These are phyloP conservation scores for Folsomia manolachei DNA, from an alignment of 2,888 invertebrate species.

Conservation along the genomic window DNA sequence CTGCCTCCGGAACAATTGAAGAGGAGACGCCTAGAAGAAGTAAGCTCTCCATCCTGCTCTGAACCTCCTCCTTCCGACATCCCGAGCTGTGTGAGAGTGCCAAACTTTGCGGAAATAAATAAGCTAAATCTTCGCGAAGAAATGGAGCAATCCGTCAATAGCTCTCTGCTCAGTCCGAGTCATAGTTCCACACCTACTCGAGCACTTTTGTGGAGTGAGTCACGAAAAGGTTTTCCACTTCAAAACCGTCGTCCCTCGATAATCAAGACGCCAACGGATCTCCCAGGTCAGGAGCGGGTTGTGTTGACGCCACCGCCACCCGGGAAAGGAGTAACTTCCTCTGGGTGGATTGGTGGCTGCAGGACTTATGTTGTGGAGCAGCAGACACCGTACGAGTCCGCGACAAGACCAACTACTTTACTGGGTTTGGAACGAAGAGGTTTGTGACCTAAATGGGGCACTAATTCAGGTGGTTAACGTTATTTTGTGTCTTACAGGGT, in stretches of 20 bases:
- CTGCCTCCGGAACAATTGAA: not conserved
- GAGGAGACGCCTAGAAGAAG: not conserved
- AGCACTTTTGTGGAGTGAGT: too few species aligned
- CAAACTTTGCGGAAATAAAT: not conserved
- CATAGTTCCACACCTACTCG: not conserved
- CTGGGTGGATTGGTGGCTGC: too few species aligned
- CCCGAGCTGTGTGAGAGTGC: not conserved
- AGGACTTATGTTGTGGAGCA: too few species aligned
- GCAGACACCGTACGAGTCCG: too few species aligned
- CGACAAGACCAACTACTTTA: not conserved
- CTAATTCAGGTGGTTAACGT: too few species aligned
- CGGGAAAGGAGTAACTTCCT: too few species aligned
- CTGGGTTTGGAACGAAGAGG: not conserved
- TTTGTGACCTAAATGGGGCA: too few species aligned
- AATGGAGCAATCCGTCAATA: not conserved
- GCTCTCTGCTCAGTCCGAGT: not conserved
- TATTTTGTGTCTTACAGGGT: not conserved
- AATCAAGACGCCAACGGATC: not conserved
- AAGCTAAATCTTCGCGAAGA: not conserved
- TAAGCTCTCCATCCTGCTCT: too few species aligned
- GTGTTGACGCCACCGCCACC: too few species aligned
- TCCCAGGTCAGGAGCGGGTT: too few species aligned
- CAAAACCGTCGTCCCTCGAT: not conserved
- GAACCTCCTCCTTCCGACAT: not conserved
- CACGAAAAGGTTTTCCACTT: too few species aligned